phyloP scores from a whole-genome alignment of 2,888 invertebrate species.

The Neocrepidodera transversa region DNA sequence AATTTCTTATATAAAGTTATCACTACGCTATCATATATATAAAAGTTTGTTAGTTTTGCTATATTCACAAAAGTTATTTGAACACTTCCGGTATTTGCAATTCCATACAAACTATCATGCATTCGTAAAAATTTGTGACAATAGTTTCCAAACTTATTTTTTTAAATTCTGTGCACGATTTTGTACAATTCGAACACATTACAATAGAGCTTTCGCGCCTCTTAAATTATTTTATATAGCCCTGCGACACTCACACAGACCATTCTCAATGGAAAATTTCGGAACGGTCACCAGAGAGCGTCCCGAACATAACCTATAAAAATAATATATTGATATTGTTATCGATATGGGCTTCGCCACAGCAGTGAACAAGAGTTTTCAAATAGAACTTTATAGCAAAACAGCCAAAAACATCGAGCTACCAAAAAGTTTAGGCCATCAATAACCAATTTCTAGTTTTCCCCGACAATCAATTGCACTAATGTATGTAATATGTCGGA shows the following conservation, averaged over 20 bases:
- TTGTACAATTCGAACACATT: neutral
- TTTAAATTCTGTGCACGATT: neutral
- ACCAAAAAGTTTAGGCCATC: conserved; percentile 36
- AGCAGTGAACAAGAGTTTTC: conserved; percentile 52
- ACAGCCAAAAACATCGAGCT: conserved; percentile 23
- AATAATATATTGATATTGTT: conserved; percentile 56
- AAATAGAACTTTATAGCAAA: conserved; percentile 37
- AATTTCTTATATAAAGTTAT: no score
- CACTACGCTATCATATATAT: no score
- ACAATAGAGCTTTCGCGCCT: conserved; percentile 21
- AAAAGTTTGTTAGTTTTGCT: no score
- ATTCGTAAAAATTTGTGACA: neutral
- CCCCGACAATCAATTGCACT: conserved; percentile 39
- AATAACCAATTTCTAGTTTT: conserved; percentile 41
- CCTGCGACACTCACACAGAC: conserved; percentile 10
- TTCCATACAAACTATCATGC: no score
- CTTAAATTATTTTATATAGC: conserved; percentile 18
- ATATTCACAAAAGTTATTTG: no score
- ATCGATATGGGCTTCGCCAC: conserved; percentile 53
- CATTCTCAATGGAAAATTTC: conserved; percentile 3
- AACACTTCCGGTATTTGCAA: no score
- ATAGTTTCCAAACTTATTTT: neutral
- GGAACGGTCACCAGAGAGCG: conserved; percentile 9
- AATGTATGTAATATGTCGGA: conserved; percentile 44
- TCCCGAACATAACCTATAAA: conserved; percentile 46